A percentile compares a stretch with the other conserved stretches of the same genome.
Evolutionary conservation across 53 echinoderm and acorn worm species (phyloP).

Genomic region (Henricia sp.): DNA sequence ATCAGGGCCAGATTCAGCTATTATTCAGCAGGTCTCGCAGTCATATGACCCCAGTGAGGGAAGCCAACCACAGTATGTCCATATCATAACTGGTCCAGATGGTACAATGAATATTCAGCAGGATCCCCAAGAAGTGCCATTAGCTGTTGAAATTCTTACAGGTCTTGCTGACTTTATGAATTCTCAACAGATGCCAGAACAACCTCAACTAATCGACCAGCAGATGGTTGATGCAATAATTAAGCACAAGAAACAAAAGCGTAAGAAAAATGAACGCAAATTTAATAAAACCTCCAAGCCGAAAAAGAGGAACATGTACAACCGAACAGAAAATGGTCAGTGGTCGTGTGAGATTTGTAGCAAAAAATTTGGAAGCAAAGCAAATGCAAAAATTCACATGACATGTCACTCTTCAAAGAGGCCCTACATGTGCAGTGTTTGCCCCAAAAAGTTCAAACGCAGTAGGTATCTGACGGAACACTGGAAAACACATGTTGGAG

Average conservation of each 20-base stretch:
- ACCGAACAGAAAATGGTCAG: conserved; percentile 30
- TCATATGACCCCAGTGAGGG: conserved; percentile 23
- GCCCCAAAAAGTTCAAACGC: conserved; percentile 41
- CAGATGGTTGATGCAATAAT: conserved; percentile 54
- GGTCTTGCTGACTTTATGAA: conserved; percentile 55
- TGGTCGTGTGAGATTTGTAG: conserved; percentile 48
- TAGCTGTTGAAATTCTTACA: conserved; percentile 41
- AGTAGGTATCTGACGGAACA: conserved; percentile 40
- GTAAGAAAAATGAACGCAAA: background rate
- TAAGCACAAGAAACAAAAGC: conserved; percentile 48
- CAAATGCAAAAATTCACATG: conserved; percentile 46
- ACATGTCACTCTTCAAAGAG: conserved; percentile 26
- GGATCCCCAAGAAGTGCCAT: conserved; percentile 41
- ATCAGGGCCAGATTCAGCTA: conserved; percentile 18
- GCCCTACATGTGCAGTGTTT: conserved; percentile 30
- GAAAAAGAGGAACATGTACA: conserved; percentile 22
- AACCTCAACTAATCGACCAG: conserved; percentile 47
- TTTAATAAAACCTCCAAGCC: background rate
- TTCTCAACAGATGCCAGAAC: conserved; percentile 52
- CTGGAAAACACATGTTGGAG: conserved; percentile 28
- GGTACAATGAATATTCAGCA: conserved; percentile 59
- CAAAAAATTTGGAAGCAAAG: conserved; percentile 47
- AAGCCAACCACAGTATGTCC: conserved; percentile 39
- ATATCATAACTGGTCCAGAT: conserved; percentile 42
- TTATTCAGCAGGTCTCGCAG: conserved; percentile 39